A percentile compares a stretch with the other conserved stretches of the same genome.
Evolutionary conservation across 2,888 invertebrate genomes (phyloP).

Genomic region (Drosophila sordidula): DNA sequence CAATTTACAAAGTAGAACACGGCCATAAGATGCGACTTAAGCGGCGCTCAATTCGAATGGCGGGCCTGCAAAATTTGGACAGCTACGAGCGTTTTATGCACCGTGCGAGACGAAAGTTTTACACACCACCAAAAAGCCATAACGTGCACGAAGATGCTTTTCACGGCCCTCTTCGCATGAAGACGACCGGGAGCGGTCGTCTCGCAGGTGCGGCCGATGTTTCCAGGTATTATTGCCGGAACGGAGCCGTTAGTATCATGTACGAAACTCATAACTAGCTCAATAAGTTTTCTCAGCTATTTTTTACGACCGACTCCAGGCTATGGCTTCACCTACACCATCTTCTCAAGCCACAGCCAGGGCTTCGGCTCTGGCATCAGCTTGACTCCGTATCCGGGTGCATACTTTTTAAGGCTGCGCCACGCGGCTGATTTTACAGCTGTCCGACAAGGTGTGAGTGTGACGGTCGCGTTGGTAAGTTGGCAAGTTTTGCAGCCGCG

Average conservation of each 20-base stretch:
- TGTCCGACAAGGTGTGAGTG: slow-evolving; percentile 67
- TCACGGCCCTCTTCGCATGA: slow-evolving; percentile 1
- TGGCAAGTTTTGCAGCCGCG: slow-evolving; percentile 46
- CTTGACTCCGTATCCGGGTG: slow-evolving; percentile 18
- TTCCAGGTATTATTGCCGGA: slow-evolving; percentile 66
- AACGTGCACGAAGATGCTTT: slow-evolving; percentile 54
- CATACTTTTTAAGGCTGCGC: slow-evolving; percentile 68
- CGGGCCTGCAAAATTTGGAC: slow-evolving; percentile 42
- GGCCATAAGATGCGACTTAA: slow-evolving; percentile 46
- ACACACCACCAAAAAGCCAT: slow-evolving; percentile 72
- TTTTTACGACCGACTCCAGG: slow-evolving; percentile 69
- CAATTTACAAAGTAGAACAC: slow-evolving; percentile 47
- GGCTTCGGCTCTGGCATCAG: slow-evolving; percentile 7
- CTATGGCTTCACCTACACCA: slow-evolving; percentile 26
- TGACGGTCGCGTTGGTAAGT: slow-evolving; percentile 5
- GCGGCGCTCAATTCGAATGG: slow-evolving; percentile 45
- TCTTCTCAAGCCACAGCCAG: slow-evolving; percentile 4
- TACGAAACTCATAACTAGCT: slow-evolving; percentile 80
- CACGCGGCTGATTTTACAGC: slow-evolving; percentile 74
- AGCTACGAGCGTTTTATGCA: slow-evolving; percentile 58
- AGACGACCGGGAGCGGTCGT: not conserved
- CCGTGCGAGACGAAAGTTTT: slow-evolving; percentile 58
- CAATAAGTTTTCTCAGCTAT: slow-evolving; percentile 78
- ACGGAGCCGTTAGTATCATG: slow-evolving; percentile 73
- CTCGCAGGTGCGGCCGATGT: slow-evolving; percentile 40